Evolutionary conservation across 2,797 vertebrate species (phyloP).

Genomic region (Sebastes steindachneri): DNA sequence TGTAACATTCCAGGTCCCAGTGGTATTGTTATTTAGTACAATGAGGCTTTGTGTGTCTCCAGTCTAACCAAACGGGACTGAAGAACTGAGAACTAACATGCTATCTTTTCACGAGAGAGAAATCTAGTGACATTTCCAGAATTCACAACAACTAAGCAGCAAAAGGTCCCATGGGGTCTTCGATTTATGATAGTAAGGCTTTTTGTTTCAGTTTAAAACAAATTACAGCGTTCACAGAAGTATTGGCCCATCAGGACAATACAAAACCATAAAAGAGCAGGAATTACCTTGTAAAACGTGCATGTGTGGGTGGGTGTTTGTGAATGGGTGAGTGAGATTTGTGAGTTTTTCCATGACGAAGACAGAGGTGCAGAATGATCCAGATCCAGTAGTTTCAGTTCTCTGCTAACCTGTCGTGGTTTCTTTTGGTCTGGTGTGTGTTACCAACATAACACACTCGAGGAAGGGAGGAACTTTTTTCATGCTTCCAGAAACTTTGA

Average conservation of each 20-base stretch:
- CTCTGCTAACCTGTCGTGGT: neutral
- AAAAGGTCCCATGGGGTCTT: neutral
- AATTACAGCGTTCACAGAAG: neutral
- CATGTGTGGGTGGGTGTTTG: neutral
- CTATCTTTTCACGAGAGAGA: neutral
- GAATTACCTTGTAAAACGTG: neutral
- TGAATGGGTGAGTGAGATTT: no score
- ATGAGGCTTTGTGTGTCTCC: neutral
- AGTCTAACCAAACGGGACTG: neutral
- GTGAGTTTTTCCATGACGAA: slow-evolving; percentile 14
- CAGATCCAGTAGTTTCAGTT: neutral
- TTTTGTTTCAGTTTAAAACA: neutral
- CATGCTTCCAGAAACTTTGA: neutral
- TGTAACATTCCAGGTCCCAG: neutral
- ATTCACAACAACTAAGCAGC: neutral
- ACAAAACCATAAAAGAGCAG: neutral
- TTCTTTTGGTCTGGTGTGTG: neutral
- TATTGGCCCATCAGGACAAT: neutral
- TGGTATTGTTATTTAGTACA: neutral
- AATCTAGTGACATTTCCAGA: neutral
- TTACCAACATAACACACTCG: neutral
- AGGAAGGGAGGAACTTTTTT: neutral
- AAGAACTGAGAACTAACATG: neutral
- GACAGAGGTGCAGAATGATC: neutral
- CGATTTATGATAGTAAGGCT: neutral